These are phyloP conservation scores for Battus philenor DNA, from an alignment of 1,140 invertebrate genomes.

Conservation along the genomic window DNA sequence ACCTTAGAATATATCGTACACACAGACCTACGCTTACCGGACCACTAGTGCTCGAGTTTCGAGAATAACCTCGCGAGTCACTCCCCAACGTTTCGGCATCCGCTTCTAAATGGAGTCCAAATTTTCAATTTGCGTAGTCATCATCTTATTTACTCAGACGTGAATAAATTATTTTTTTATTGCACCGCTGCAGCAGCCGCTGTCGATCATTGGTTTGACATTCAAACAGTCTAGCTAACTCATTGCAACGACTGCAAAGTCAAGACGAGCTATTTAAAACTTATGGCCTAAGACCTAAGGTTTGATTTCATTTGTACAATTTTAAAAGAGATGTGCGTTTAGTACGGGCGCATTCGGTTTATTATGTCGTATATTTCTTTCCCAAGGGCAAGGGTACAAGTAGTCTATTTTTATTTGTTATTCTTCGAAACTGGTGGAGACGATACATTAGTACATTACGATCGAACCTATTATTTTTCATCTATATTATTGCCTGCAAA, in stretches of 20 bases:
- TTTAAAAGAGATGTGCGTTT: constrained; percentile 39
- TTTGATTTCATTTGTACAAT: constrained; percentile 18
- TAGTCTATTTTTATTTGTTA: constrained; percentile 53
- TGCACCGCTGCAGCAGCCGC: constrained; percentile 56
- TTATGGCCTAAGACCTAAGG: constrained; percentile 20
- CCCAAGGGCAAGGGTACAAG: constrained; percentile 67
- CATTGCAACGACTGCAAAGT: constrained; percentile 43
- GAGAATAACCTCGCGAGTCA: constrained; percentile 1
- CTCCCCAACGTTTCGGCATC: constrained; percentile 31
- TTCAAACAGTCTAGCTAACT: constrained; percentile 71
- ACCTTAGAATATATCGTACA: too few species aligned
- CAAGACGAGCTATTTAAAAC: constrained; percentile 25
- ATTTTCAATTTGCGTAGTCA: constrained; percentile 54
- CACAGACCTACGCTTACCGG: too few species aligned
- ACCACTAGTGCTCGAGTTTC: not conserved
- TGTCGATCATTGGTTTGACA: constrained; percentile 73
- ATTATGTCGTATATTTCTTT: constrained; percentile 62
- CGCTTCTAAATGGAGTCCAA: constrained; percentile 35
- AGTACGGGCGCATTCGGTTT: constrained; percentile 49
- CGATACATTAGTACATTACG: constrained; percentile 33
- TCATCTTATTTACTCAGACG: constrained; percentile 68
- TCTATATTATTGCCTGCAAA: constrained; percentile 12
- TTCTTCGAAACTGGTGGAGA: constrained; percentile 37
- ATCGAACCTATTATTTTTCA: constrained; percentile 47
- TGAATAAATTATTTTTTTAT: constrained; percentile 74